A percentile compares a stretch with the other conserved stretches of the same genome.
Evolutionary conservation across 2,113 vertebrate species (phyloP).

Genomic region (Paralichthys olivaceus): DNA sequence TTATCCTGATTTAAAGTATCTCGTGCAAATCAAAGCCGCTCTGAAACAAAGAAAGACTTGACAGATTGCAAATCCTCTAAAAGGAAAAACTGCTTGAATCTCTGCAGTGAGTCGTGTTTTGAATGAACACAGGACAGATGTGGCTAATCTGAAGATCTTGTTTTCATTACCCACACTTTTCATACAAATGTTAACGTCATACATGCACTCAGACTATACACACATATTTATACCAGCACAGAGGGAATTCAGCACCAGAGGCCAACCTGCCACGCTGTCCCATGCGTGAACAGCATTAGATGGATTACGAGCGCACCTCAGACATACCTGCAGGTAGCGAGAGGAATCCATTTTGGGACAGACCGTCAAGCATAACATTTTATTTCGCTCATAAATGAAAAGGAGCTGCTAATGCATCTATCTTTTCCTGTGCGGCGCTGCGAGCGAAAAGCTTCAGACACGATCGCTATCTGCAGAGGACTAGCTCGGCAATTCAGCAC

Average conservation of each 20-base stretch:
- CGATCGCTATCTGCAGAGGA: slow-evolving; percentile 56
- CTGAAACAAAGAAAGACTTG: slow-evolving; percentile 1
- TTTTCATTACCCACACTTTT: slow-evolving; percentile 14
- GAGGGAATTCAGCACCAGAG: slow-evolving; percentile 51
- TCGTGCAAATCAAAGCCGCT: slow-evolving; percentile 7
- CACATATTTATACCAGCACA: neutral
- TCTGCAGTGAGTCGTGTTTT: slow-evolving; percentile 1
- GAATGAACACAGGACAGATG: slow-evolving; percentile 22
- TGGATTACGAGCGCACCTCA: slow-evolving; percentile 57
- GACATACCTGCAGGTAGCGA: slow-evolving; percentile 66
- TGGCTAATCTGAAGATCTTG: slow-evolving; percentile 33
- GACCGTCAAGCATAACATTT: slow-evolving; percentile 61
- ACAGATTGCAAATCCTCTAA: neutral
- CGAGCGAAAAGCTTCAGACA: slow-evolving; percentile 28
- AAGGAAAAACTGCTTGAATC: slow-evolving; percentile 8
- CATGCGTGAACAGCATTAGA: slow-evolving; percentile 54
- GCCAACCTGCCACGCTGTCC: slow-evolving; percentile 51
- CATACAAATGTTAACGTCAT: slow-evolving; percentile 8
- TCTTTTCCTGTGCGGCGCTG: slow-evolving; percentile 25
- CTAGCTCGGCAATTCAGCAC: slow-evolving; percentile 45
- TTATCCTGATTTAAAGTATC: neutral
- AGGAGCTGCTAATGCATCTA: slow-evolving; percentile 47
- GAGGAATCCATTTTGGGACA: slow-evolving; percentile 52
- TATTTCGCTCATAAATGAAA: slow-evolving; percentile 66
- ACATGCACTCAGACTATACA: slow-evolving; percentile 17